Percentiles rank a stretch among this genome's conserved stretches.
These are phyloP conservation scores for Onychorhynchus coronatus DNA, from an alignment of 2,113 vertebrate genomes.

Conservation along the genomic window DNA sequence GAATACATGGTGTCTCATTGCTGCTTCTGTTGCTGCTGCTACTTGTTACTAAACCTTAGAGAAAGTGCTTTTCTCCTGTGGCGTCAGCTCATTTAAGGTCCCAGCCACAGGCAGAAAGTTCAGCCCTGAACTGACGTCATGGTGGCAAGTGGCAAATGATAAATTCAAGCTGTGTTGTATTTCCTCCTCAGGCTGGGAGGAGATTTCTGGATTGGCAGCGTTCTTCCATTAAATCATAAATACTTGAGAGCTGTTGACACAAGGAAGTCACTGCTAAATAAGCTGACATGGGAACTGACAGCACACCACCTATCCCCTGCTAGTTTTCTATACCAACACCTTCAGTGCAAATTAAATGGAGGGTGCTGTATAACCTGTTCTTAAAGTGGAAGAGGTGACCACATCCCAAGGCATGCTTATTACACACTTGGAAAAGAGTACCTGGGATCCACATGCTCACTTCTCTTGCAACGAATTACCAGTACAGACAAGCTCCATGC, in stretches of 20 bases:
- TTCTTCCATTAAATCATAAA: neutral
- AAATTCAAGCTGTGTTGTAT: neutral
- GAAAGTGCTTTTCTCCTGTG: slow-evolving; percentile 39
- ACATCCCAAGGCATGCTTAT: neutral
- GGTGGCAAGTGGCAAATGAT: slow-evolving; percentile 26
- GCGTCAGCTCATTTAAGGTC: slow-evolving; percentile 39
- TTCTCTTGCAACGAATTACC: neutral
- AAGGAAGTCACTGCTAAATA: slow-evolving; percentile 13
- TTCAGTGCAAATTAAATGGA: neutral
- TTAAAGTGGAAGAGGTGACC: neutral
- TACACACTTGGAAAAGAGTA: neutral
- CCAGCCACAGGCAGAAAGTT: slow-evolving; percentile 59
- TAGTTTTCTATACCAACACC: neutral
- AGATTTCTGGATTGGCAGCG: neutral
- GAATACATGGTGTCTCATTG: slow-evolving; percentile 45
- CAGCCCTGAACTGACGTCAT: slow-evolving; percentile 70
- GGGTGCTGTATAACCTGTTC: neutral
- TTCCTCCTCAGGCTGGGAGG: neutral
- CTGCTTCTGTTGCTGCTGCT: neutral
- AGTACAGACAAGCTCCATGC: neutral
- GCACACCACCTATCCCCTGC: neutral
- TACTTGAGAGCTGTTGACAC: neutral
- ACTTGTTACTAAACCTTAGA: neutral
- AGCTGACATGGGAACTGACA: neutral
- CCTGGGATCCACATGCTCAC: neutral